Percentiles rank a stretch among this genome's conserved stretches.
Evolutionary conservation across 2,888 invertebrate genomes (phyloP).

Genomic region (Ophraella communa): DNA sequence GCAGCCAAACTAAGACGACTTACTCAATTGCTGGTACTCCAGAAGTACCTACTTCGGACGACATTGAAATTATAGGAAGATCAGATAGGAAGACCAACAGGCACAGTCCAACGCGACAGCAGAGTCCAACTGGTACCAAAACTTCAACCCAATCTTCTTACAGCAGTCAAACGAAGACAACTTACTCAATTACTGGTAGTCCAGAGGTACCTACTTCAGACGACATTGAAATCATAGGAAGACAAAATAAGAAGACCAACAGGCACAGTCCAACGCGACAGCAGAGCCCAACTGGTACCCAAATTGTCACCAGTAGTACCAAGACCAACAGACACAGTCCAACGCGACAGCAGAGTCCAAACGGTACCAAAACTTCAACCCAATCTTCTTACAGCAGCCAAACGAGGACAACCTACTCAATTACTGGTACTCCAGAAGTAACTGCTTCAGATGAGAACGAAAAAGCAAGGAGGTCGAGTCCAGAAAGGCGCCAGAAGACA

Average conservation of each 20-base stretch:
- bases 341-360: neutral
- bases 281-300: too few relatives aligned
- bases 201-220: neutral
- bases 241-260: too few relatives aligned
- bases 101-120: too few relatives aligned
- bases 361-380: neutral
- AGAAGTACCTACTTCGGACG: too few relatives aligned
- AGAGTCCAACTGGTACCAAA: neutral
- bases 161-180: neutral
- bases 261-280: too few relatives aligned
- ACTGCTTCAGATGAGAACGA: too few relatives aligned
- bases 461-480: slow-evolving; percentile 39
- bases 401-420: neutral
- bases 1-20: neutral
- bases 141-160: neutral
- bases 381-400: neutral
- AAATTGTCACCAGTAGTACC: too few relatives aligned
- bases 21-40: neutral
- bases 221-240: slow-evolving; percentile 1
- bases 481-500: slow-evolving; percentile 39
- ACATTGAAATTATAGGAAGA: neutral
- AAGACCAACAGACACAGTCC: too few relatives aligned
- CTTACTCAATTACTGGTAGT: neutral
- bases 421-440: neutral
- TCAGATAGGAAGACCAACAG: too few relatives aligned